Percentiles rank a stretch among this genome's conserved stretches.
phyloP scores from a whole-genome alignment of 2,888 invertebrate species.

The Oasisia sp. region DNA sequence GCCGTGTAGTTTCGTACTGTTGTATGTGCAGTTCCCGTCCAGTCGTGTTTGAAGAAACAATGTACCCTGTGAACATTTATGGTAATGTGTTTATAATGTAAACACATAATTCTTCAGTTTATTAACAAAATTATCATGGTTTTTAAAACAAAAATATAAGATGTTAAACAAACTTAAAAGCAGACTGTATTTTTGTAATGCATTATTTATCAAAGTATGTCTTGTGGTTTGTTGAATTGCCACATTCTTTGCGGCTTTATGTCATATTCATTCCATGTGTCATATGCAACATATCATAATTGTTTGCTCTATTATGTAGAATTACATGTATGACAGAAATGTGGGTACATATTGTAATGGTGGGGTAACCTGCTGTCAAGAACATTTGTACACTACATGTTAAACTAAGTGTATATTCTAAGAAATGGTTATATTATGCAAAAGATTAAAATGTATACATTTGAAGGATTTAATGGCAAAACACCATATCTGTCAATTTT shows the following conservation, averaged over 20 bases:
- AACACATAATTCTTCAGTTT: neutral
- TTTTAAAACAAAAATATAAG: neutral
- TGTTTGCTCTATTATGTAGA: neutral
- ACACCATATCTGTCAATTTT: no score
- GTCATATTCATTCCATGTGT: neutral
- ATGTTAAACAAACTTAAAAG: neutral
- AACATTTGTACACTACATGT: neutral
- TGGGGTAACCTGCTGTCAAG: neutral
- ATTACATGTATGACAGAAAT: neutral
- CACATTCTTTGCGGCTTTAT: neutral
- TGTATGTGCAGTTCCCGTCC: neutral
- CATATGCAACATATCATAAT: neutral
- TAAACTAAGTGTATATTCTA: neutral
- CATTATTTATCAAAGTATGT: neutral
- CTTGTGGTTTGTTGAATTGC: neutral
- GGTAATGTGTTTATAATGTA: neutral
- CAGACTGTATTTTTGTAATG: neutral
- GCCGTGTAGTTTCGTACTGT: neutral
- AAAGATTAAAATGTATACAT: neutral
- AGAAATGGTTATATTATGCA: neutral
- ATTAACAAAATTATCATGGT: neutral
- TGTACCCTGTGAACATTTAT: neutral
- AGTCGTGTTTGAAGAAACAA: neutral
- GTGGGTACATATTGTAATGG: neutral
- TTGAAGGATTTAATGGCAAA: no score